Evolutionary conservation across 2,113 vertebrate genomes (phyloP).

Genomic region (Catharus fuscescens): DNA sequence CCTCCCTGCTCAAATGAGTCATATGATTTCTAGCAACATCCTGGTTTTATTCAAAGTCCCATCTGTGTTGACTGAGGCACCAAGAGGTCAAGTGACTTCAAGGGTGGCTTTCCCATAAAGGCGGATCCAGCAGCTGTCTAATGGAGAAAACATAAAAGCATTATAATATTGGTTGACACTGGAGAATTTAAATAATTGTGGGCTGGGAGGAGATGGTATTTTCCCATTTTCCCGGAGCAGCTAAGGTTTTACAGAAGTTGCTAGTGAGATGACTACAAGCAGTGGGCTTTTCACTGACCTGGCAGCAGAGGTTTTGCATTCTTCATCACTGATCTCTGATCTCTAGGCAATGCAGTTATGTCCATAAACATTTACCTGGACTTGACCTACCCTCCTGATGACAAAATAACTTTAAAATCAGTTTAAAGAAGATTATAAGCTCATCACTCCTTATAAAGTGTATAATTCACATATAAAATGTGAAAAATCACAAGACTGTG

Average conservation of each 20-base stretch:
- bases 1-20: background rate
- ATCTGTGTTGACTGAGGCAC: conserved; percentile 57
- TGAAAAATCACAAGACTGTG: background rate
- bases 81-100: conserved; percentile 66
- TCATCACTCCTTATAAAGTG: background rate
- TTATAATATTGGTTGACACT: conserved; percentile 40
- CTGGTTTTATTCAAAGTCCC: conserved; percentile 47
- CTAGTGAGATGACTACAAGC: background rate
- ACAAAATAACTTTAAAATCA: background rate
- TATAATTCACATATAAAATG: background rate
- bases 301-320: background rate
- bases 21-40: conserved; percentile 50
- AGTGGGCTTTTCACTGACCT: background rate
- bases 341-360: background rate
- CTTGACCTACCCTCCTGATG: background rate
- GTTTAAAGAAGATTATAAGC: background rate
- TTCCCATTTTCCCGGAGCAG: background rate
- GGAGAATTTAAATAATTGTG: background rate
- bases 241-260: background rate
- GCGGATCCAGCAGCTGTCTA: conserved; percentile 41
- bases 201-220: conserved; percentile 36
- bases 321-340: background rate
- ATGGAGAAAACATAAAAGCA: conserved; percentile 35
- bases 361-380: background rate
- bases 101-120: conserved; percentile 59